Percentiles rank a stretch among this genome's conserved stretches.
These are phyloP conservation scores for Drosophila repletoides DNA, from an alignment of 1,140 invertebrate genomes.

Conservation along the genomic window DNA sequence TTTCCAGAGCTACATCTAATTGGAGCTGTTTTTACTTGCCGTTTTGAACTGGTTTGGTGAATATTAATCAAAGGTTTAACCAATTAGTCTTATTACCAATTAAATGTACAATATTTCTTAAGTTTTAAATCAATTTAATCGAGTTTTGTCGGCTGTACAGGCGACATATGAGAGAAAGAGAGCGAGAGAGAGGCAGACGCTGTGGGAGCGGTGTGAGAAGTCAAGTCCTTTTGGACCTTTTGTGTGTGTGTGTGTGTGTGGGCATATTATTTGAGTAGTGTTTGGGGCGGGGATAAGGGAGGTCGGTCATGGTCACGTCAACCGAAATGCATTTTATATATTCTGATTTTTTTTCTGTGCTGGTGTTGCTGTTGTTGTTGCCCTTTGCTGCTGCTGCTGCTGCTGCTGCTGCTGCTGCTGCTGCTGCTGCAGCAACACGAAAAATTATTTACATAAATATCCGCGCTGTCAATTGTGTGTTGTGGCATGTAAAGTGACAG, in stretches of 20 bases:
- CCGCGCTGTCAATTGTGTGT: slow-evolving; percentile 78
- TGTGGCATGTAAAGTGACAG: slow-evolving; percentile 79
- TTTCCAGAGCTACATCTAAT: no score
- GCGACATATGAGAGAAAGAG: neutral
- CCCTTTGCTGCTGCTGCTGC: slow-evolving; percentile 33
- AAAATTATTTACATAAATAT: slow-evolving; percentile 80
- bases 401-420: slow-evolving; percentile 22
- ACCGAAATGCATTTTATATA: slow-evolving; percentile 63
- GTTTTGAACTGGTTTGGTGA: neutral
- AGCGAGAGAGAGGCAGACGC: neutral
- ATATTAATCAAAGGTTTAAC: neutral
- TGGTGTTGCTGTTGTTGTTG: slow-evolving; percentile 35
- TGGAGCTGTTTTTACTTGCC: no score
- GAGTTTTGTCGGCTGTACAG: slow-evolving; percentile 32
- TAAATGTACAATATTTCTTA: neutral
- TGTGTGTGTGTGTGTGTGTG: slow-evolving; percentile 4
- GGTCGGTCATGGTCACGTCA: slow-evolving; percentile 56
- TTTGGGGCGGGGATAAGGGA: neutral
- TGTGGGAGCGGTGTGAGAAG: slow-evolving; percentile 22
- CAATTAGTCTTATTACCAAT: neutral
- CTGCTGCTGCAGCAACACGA: slow-evolving; percentile 62
- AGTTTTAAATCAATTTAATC: slow-evolving; percentile 14
- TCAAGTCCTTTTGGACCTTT: slow-evolving; percentile 26
- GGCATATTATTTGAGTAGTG: neutral
- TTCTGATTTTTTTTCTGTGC: slow-evolving; percentile 41